Percentiles rank a stretch among this genome's conserved stretches.
These are phyloP conservation scores for Ptychobarbus kaznakovi DNA, from an alignment of 2,797 vertebrate genomes.

Conservation along the genomic window DNA sequence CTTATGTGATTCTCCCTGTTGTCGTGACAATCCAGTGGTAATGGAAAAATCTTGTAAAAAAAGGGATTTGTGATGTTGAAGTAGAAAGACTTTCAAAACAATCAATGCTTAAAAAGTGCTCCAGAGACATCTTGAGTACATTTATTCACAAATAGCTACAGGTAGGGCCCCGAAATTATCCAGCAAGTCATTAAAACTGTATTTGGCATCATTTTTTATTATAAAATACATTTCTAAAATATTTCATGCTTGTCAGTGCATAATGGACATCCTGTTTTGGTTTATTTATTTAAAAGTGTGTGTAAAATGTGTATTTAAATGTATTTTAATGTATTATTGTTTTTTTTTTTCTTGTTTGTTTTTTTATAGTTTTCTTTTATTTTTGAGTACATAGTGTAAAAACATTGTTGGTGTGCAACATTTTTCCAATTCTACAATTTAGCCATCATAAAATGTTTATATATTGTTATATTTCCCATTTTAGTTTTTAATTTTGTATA, in stretches of 20 bases:
- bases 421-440: background rate
- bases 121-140: background rate
- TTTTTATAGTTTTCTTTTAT: background rate
- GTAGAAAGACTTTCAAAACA: background rate
- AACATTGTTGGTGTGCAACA: background rate
- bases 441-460: too few species aligned
- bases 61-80: background rate
- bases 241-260: background rate
- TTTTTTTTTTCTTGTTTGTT: background rate
- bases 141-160: background rate
- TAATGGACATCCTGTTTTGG: background rate
- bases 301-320: background rate
- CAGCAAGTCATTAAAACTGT: background rate
- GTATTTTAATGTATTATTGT: background rate
- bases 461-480: background rate
- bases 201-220: background rate
- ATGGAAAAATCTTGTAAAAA: background rate
- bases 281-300: background rate
- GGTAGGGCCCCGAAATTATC: background rate
- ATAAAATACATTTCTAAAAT: background rate
- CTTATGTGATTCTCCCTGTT: constrained; percentile 18
- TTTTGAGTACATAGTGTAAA: background rate
- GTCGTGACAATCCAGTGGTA: background rate
- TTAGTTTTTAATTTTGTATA: background rate
- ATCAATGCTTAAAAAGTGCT: background rate